Percentiles rank a stretch among this genome's conserved stretches.
These are phyloP conservation scores for Temnothorax curvispinosus DNA, from an alignment of 1,140 invertebrate species.

Conservation along the genomic window DNA sequence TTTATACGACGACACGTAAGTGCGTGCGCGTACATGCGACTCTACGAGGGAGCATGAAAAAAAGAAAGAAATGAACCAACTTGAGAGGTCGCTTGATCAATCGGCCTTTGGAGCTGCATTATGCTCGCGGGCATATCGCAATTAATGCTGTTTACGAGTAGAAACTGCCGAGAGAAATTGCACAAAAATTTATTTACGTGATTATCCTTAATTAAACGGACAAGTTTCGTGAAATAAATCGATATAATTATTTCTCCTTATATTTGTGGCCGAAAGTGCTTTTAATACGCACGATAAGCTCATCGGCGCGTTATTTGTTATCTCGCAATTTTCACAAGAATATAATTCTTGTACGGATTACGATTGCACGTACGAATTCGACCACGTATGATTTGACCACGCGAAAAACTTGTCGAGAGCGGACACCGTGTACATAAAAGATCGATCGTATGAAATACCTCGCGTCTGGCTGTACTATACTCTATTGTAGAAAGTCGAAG, in stretches of 20 bases:
- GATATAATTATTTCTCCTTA: not conserved
- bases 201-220: not conserved
- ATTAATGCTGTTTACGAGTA: not conserved
- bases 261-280: not conserved
- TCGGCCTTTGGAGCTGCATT: slow-evolving; percentile 34
- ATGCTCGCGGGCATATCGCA: slow-evolving; percentile 13
- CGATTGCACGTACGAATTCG: not conserved
- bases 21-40: slow-evolving; percentile 49
- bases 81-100: slow-evolving; percentile 57
- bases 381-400: slow-evolving; percentile 1
- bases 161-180: not conserved
- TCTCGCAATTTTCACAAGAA: not conserved
- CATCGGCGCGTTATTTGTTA: not conserved
- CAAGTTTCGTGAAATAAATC: slow-evolving; percentile 1
- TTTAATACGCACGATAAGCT: not conserved
- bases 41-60: slow-evolving; percentile 6
- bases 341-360: not conserved
- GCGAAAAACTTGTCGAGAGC: not conserved
- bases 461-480: slow-evolving; percentile 33
- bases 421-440: slow-evolving; percentile 31
- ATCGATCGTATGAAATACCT: slow-evolving; percentile 59
- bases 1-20: slow-evolving; percentile 71
- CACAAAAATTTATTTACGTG: slow-evolving; percentile 7
- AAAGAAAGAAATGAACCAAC: slow-evolving; percentile 21
- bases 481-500: slow-evolving; percentile 45